Base-by-base conservation (phyloP, 1,140 invertebrate species). In the Trichonephila clavipes region DNA sequence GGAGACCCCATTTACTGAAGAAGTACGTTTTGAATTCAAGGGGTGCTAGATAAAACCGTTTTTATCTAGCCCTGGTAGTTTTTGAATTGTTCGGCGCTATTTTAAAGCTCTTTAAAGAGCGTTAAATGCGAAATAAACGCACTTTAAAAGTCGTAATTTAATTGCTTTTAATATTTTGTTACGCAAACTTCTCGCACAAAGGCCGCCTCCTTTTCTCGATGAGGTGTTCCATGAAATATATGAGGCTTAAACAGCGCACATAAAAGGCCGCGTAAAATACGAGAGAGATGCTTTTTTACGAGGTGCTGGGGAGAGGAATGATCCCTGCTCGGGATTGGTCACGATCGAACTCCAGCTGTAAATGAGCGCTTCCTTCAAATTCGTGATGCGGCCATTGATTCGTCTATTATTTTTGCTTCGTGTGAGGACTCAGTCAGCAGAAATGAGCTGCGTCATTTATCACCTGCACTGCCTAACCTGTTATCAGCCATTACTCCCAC, bases 401-500 rank as follows among this genome's bases (percentile, higher is more conserved):
- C 69, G 69, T n/a, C 69, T 24, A 58, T 69, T 82, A 58, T 85
- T 85, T 44, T 24, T 59, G 21, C 82, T 85, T 19, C 82, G 58
- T 85, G 44, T 90, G 88, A 90, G 72, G 88, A 90, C 88, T 90
- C 69, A 72, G 88, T 90, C 88, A 90, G 88, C 88, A 81, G 14
- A 62, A 82, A 77, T 81, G 88, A 90, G 72, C 51, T 69, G 69
- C 28, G 72, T 81, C 81, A 90, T 90, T 81, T 81, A 90, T 90
- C 88, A 90, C 88, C 69, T 66, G 10, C 58, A 6, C 4, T 59
- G 21, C 24, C 88, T 82, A 90, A 90, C 88, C 88, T 90, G 88
- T 90, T 90, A 90, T 90, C 88, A 62, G 88, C 88, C 88, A 82
- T 90, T 90, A 90, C 88, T 90, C 88, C 88, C 72, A 81, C 72